phyloP scores from a whole-genome alignment of 2,113 vertebrate genomes.

The Myrmecobius fasciatus region DNA sequence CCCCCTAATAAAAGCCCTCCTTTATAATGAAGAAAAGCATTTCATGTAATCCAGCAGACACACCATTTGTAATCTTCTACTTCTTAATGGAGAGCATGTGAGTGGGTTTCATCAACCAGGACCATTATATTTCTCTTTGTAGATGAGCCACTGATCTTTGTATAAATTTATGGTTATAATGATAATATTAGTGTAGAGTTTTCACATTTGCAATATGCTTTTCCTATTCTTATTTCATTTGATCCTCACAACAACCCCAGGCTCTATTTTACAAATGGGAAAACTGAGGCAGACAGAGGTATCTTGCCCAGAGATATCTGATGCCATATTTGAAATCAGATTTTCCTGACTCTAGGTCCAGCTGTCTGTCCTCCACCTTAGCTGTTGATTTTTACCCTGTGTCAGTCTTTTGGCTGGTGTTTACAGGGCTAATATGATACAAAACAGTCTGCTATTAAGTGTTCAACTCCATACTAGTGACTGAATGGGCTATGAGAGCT shows the following conservation, averaged over 20 bases:
- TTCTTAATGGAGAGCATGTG: not conserved
- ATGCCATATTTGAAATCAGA: not conserved
- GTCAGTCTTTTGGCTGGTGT: not conserved
- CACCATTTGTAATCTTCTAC: not conserved
- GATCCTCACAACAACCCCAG: not conserved
- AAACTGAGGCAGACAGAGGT: not conserved
- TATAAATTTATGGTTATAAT: not conserved
- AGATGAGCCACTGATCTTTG: not conserved
- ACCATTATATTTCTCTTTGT: not conserved
- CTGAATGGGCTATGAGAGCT: not conserved
- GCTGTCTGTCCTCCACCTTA: not conserved
- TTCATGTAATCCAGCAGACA: not conserved
- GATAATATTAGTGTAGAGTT: not conserved
- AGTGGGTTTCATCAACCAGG: not conserved
- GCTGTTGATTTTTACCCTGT: not conserved
- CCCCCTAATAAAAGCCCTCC: not conserved
- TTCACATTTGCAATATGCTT: not conserved
- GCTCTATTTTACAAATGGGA: not conserved
- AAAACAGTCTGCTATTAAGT: not conserved
- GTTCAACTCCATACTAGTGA: not conserved
- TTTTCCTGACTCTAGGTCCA: not conserved
- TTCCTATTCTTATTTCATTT: not conserved
- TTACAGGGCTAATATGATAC: not conserved
- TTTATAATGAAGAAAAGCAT: not conserved
- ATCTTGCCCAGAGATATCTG: not conserved